Conservation (phyloP, 1,140 invertebrate genomes). For the Musca vetustissima region DNA sequence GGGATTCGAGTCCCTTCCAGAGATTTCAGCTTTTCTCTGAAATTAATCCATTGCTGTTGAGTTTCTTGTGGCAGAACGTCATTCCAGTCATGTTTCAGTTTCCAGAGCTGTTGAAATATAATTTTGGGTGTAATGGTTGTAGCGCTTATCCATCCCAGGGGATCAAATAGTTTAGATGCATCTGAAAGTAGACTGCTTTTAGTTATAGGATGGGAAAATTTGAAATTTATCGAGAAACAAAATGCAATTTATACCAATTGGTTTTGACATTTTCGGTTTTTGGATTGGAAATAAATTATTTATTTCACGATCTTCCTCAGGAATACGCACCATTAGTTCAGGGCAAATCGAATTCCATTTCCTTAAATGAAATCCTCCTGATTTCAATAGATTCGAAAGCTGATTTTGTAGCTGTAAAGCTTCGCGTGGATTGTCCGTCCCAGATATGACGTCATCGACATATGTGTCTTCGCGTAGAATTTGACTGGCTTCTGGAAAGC, state of each 20-base stretch:
- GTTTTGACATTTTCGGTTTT: no score
- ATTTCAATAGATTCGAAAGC: no score
- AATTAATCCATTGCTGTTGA: neutral
- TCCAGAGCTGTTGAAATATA: constrained; percentile 11
- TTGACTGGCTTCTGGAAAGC: no score
- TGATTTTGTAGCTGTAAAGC: no score
- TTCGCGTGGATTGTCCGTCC: no score
- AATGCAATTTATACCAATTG: constrained; percentile 3
- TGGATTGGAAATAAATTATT: no score
- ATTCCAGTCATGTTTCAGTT: constrained; percentile 7
- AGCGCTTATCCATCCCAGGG: neutral
- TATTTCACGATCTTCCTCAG: no score
- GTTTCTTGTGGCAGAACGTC: neutral
- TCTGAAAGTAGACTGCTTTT: no score
- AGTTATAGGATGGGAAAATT: no score
- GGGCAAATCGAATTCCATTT: constrained; percentile 37
- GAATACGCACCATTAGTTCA: neutral
- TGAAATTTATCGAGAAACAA: no score
- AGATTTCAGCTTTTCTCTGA: neutral
- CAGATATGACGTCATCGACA: no score
- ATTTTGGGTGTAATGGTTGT: constrained; percentile 37
- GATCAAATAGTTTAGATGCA: constrained; percentile 30
- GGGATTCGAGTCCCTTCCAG: constrained; percentile 1
- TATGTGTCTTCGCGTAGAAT: no score
- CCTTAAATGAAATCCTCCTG: constrained; percentile 35